Base-by-base conservation (phyloP, 2,113 vertebrate species). In the Leptodactylus fuscus region DNA sequence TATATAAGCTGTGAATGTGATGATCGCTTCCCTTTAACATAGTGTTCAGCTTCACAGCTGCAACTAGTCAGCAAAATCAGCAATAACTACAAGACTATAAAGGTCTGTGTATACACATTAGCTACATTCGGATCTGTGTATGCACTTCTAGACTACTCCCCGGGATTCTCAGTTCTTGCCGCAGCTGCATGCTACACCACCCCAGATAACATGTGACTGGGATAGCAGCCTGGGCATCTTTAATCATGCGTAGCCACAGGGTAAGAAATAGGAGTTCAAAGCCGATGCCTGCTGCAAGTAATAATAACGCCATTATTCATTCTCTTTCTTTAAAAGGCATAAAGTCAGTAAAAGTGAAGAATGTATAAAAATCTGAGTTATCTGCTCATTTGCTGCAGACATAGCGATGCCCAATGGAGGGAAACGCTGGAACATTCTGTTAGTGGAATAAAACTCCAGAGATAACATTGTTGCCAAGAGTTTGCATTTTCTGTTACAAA, bases 171-270 rank as follows among this genome's bases (percentile, higher is more conserved):
- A 8, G 15, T 22, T 60, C 53, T 44, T 46, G 4, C 12, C 13
- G 12, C n/a, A n/a, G 55, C 55, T 58, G 20, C 22, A 12, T 62
- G n/a, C 9, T 65, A 1, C 60, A 32, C 8, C 10, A 24, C n/a
- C 55, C 15, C 60, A 29, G 60, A 32, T 27, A 13, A 27, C 58
- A 58, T 62, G 58, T 62, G 60, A 29, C 32, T 36, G 70, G 70
- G 10, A 46, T 6, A 0, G 48, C 44, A 6, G 78, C 12, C 49
- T 18, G 32, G 0, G 48, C 29, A 0, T 51, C 65, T 36, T 82
- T 82, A 82, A 73, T 71, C 67, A 73, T 82, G 15, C 9, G 38
- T 15, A 74, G 69, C 81, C 81, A 74, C 55, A 83, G 83, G 73
- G 41, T n/a, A 69, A 60, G 44, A 67, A 34, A 78, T 36, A 53